Evolutionary conservation across 2,113 vertebrate genomes (phyloP), one percentile per base, ranked within the genome.

Genomic region (Misgurnus mizolepis): DNA sequence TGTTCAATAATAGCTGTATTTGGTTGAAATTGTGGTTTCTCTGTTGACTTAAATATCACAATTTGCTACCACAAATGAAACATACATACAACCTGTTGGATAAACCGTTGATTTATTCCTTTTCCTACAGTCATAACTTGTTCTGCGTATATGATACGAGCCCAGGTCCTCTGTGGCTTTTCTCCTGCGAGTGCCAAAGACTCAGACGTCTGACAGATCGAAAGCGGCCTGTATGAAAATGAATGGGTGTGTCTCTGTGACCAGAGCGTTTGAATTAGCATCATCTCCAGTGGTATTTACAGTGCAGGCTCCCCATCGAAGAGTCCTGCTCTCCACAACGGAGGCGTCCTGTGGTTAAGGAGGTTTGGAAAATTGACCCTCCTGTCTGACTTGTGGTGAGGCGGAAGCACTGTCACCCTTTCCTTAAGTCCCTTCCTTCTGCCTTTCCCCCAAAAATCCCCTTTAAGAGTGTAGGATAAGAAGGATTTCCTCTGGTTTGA

Each of bases 401-500:
- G 85, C 84, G 83, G 88, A 90, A 89, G 88, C 87, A 65, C 82
- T 43, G 74, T 84, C 83, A 82, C 87, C 88, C 87, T 85, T 87
- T 89, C 85, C 87, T 84, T 88, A 89, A 86, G 86, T 85, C 88
- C 81, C 75, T 64, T 92, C 87, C 90, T 89, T 86, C 85, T 90
- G 40, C 62, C 86, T 89, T 87, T 86, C 87, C 85, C 86, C 86
- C 17, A 43, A 41, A 76, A 69, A 56, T 78, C 74, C 62, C 79
- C 69, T 81, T 81, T 55, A 78, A 78, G 83, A 84, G 79, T 41
- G 18, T 87, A 81, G 87, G 88, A 90, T 89, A 86, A 90, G 89
- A 91, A 87, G 79, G 88, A 91, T 89, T 93, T 92, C 91, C 91
- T 92, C 89, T 89, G 87, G 82, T 84, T 86, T 78, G 76, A 89